Evolutionary conservation across 1,140 invertebrate species (phyloP).

Genomic region (Danaus melanippus): DNA sequence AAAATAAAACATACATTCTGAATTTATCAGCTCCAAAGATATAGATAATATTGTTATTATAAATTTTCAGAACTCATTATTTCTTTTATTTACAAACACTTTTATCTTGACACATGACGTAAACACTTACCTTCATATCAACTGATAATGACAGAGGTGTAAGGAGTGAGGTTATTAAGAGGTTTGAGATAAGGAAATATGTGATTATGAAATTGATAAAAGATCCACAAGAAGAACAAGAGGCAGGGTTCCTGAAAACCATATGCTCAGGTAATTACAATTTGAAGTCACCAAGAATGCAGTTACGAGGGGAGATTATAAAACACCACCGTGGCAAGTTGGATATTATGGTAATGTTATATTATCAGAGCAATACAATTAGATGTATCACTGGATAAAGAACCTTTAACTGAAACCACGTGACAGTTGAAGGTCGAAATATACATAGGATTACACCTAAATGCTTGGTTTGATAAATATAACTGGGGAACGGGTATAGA

Average conservation of each 20-base stretch:
- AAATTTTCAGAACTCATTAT: too few relatives aligned
- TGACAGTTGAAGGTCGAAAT: conserved; percentile 51
- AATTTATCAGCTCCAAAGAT: too few relatives aligned
- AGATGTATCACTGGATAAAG: conserved; percentile 32
- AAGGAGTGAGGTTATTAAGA: conserved; percentile 12
- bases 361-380: conserved; percentile 39
- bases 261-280: conserved; percentile 61
- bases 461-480: conserved; percentile 39
- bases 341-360: conserved; percentile 26
- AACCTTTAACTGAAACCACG: conserved; percentile 50
- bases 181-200: conserved; percentile 19
- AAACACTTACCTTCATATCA: conserved; percentile 13
- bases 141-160: conserved; percentile 12
- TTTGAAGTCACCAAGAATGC: conserved; percentile 72
- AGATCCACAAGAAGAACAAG: conserved; percentile 60
- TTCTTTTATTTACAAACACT: too few relatives aligned
- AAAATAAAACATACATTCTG: too few relatives aligned
- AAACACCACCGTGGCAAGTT: conserved; percentile 53
- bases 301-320: conserved; percentile 73
- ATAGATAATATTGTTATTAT: too few relatives aligned
- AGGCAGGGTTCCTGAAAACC: conserved; percentile 66
- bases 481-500: conserved; percentile 23
- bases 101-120: too few relatives aligned
- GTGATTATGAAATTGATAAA: conserved; percentile 34
- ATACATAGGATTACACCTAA: conserved; percentile 25